Percentiles rank a stretch among this genome's conserved stretches.
Evolutionary conservation across 2,797 vertebrate genomes (phyloP).

Genomic region (Syndactyla subalaris): DNA sequence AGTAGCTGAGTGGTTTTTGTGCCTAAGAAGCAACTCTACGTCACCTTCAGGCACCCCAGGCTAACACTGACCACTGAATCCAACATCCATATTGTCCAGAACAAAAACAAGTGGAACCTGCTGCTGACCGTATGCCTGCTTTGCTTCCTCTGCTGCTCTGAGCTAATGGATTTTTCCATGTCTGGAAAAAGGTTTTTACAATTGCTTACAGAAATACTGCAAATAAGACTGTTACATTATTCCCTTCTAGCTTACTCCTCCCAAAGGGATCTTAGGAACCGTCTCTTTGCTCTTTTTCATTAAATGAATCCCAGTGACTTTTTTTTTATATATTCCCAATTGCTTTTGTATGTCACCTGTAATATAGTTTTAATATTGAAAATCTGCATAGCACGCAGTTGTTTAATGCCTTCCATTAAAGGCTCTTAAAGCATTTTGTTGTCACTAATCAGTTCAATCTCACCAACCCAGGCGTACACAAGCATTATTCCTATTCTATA

Average conservation of each 20-base stretch:
- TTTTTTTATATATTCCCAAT: neutral
- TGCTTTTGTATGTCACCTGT: neutral
- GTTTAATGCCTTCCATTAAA: neutral
- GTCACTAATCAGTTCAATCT: neutral
- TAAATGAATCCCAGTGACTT: neutral
- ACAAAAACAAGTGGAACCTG: neutral
- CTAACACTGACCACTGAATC: neutral
- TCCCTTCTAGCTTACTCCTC: neutral
- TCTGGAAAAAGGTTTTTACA: neutral
- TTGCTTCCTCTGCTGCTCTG: neutral
- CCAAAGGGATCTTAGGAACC: neutral
- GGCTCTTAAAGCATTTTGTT: constrained; percentile 7
- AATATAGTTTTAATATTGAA: constrained; percentile 13
- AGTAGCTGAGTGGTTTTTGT: neutral
- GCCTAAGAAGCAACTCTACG: neutral
- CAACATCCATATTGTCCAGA: neutral
- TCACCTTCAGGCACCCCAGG: neutral
- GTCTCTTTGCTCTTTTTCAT: neutral
- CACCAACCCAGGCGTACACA: neutral
- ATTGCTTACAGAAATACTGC: neutral
- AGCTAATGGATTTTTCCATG: neutral
- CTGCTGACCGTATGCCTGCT: neutral
- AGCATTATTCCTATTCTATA: constrained; percentile 10
- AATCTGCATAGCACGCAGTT: neutral
- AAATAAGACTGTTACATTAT: neutral